These are phyloP conservation scores for Trisateles emortualis DNA, from an alignment of 2,888 invertebrate species.

Conservation along the genomic window DNA sequence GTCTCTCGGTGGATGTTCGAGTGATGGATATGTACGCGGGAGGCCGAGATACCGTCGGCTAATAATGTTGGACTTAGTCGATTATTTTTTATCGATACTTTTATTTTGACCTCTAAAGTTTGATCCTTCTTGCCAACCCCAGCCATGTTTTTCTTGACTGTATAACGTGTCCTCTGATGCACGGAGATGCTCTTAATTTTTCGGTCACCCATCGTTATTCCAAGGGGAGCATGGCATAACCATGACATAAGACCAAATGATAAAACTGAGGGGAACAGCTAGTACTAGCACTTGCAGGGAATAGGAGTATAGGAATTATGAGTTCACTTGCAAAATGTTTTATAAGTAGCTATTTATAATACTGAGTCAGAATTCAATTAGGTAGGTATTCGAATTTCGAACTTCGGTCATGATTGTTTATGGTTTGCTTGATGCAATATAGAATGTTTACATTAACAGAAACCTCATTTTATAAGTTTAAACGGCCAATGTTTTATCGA, in stretches of 20 bases:
- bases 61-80: constrained; percentile 58
- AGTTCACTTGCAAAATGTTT: no score
- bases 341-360: background rate
- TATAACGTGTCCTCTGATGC: no score
- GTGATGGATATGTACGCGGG: constrained; percentile 76
- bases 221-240: no score
- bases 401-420: background rate
- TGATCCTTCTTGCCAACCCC: background rate
- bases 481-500: constrained; percentile 1
- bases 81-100: constrained; percentile 40
- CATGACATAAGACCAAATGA: no score
- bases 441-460: background rate
- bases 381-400: background rate
- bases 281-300: no score
- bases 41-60: constrained; percentile 70
- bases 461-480: background rate
- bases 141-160: background rate
- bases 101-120: background rate
- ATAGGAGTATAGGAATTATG: no score
- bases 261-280: no score
- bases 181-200: no score
- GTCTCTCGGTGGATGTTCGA: constrained; percentile 47
- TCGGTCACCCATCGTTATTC: no score
- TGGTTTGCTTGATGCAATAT: background rate
- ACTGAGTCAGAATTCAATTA: background rate